Evolutionary conservation across 2,113 vertebrate species (phyloP).

Genomic region (Lasiurus cinereus): DNA sequence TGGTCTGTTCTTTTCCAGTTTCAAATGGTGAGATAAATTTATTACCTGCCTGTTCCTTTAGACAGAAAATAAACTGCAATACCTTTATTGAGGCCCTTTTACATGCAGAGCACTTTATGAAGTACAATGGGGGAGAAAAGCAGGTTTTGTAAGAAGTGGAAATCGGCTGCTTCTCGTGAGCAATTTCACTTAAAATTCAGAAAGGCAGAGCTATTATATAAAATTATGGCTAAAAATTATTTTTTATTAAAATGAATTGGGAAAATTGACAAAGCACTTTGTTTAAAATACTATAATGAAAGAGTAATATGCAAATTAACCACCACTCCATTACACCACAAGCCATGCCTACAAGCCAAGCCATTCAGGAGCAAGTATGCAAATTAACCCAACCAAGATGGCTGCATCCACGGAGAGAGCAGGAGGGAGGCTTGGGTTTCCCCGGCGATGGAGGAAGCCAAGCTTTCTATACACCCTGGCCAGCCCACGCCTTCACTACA

Average conservation of each 20-base stretch:
- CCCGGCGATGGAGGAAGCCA: no score
- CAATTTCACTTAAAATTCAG: conserved; percentile 52
- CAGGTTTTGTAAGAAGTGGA: conserved; percentile 41
- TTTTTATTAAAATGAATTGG: background rate
- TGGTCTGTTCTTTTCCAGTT: conserved; percentile 9
- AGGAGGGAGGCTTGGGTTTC: no score
- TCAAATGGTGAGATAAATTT: background rate
- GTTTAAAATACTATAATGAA: background rate
- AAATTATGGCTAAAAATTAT: background rate
- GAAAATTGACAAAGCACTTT: background rate
- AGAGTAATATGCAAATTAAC: no score
- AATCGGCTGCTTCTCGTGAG: background rate
- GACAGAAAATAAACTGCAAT: background rate
- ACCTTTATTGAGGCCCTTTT: background rate
- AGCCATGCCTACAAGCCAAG: no score
- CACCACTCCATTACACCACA: no score
- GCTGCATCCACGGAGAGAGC: no score
- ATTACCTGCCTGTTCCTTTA: background rate
- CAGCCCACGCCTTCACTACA: no score
- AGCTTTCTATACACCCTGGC: no score
- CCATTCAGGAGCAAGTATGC: no score
- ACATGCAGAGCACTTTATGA: background rate
- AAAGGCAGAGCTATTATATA: background rate
- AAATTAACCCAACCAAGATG: no score
- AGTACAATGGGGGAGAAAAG: background rate